Percentiles rank a stretch among this genome's conserved stretches.
Conservation (phyloP, 2,888 invertebrate genomes). For the Aporophyla nigra region DNA sequence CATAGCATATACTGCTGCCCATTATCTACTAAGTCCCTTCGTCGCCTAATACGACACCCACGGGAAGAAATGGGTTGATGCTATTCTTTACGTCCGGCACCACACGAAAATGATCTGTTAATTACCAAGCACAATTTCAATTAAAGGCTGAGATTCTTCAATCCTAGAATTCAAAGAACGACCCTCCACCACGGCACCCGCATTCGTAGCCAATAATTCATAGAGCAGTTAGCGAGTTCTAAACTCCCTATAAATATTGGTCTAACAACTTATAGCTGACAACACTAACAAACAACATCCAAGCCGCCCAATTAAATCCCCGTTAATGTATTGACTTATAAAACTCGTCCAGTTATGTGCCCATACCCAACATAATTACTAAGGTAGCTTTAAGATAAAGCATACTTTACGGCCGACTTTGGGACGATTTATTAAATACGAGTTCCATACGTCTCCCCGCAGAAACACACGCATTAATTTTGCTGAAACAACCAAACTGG, state of each 20-base stretch:
- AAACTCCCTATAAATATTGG: conserved; percentile 37
- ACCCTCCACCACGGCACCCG: too few relatives aligned
- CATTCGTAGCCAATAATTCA: conserved; percentile 4
- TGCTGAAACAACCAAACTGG: conserved; percentile 29
- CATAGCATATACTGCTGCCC: too few relatives aligned
- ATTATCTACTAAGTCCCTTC: too few relatives aligned
- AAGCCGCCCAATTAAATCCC: conserved; percentile 53
- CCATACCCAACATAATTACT: conserved; percentile 49
- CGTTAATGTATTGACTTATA: conserved; percentile 60
- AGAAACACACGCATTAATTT: conserved; percentile 38
- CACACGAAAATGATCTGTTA: not conserved
- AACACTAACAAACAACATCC: conserved; percentile 34
- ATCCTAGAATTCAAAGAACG: not conserved
- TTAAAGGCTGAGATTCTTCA: not conserved
- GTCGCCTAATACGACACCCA: too few relatives aligned
- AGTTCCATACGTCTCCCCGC: conserved; percentile 30
- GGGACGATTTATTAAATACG: conserved; percentile 52
- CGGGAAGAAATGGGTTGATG: too few relatives aligned
- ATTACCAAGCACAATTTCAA: not conserved
- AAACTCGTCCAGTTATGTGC: conserved; percentile 55
- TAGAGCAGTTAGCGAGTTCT: conserved; percentile 4
- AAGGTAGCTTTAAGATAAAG: conserved; percentile 49
- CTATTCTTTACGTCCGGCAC: too few relatives aligned
- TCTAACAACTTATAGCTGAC: conserved; percentile 33
- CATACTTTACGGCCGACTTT: conserved; percentile 49